These are phyloP conservation scores for Penelope pileata DNA, from an alignment of 2,113 vertebrate genomes.

Conservation along the genomic window DNA sequence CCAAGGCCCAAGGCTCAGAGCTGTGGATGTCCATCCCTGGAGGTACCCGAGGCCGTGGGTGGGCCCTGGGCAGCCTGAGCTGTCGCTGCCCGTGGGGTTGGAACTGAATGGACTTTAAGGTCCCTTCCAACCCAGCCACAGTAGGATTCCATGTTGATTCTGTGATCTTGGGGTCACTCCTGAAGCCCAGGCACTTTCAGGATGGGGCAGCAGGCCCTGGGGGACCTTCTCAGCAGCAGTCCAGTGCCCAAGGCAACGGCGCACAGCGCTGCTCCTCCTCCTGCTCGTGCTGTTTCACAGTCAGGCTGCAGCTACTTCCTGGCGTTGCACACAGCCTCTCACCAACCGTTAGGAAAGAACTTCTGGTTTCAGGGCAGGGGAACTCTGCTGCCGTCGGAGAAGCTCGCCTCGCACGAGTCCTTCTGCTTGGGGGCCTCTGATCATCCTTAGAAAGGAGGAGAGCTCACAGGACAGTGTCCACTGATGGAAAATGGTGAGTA, in stretches of 20 bases:
- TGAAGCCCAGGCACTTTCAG: background rate
- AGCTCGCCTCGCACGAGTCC: background rate
- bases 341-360: background rate
- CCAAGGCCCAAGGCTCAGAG: too few relatives aligned
- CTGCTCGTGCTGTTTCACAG: background rate
- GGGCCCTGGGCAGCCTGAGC: too few relatives aligned
- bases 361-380: background rate
- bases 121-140: too few relatives aligned
- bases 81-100: too few relatives aligned
- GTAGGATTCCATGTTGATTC: background rate
- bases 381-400: background rate
- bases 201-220: background rate
- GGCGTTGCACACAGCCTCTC: background rate
- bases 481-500: slow-evolving; percentile 64
- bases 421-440: background rate
- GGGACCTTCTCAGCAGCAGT: background rate
- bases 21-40: background rate
- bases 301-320: slow-evolving; percentile 40
- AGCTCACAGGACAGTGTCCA: background rate
- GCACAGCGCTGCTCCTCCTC: background rate
- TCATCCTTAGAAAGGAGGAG: background rate
- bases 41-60: background rate
- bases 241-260: background rate
- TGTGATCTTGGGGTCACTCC: fast-evolving
- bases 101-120: background rate